A percentile compares a stretch with the other conserved stretches of the same genome.
Conservation (phyloP, 2,113 vertebrate species). For the Microcebus tavaratra region DNA sequence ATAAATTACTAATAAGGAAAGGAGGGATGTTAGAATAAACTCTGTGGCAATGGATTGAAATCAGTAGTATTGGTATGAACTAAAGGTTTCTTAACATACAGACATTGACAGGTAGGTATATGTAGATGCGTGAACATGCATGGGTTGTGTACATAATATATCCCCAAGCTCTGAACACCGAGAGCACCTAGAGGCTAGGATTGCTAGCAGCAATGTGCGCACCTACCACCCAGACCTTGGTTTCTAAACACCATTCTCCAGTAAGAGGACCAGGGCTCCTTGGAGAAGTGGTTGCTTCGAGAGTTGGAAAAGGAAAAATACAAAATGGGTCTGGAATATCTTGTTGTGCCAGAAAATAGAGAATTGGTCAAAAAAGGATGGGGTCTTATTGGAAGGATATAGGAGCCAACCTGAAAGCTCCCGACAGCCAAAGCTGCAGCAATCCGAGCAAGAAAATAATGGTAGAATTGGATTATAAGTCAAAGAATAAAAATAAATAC, state of each 20-base stretch:
- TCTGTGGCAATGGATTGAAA: background rate
- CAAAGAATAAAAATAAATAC: constrained; percentile 3
- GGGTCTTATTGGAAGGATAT: background rate
- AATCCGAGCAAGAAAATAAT: background rate
- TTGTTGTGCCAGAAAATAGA: background rate
- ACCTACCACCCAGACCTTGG: background rate
- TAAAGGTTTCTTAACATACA: background rate
- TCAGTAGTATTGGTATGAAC: background rate
- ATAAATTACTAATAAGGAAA: background rate
- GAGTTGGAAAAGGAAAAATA: background rate
- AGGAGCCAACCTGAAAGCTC: background rate
- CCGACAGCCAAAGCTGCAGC: background rate
- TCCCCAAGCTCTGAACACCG: background rate
- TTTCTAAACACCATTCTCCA: constrained; percentile 40
- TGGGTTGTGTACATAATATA: background rate
- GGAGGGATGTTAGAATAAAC: background rate
- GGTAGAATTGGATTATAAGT: background rate
- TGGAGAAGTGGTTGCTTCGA: background rate
- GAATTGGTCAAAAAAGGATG: background rate
- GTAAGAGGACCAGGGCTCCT: background rate
- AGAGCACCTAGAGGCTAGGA: background rate
- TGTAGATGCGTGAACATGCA: background rate
- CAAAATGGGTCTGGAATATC: background rate
- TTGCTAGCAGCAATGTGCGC: background rate
- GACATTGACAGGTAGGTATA: background rate